A percentile compares a stretch with the other conserved stretches of the same genome.
Conservation (phyloP, 1,140 invertebrate species). For the Lithobius niger region DNA sequence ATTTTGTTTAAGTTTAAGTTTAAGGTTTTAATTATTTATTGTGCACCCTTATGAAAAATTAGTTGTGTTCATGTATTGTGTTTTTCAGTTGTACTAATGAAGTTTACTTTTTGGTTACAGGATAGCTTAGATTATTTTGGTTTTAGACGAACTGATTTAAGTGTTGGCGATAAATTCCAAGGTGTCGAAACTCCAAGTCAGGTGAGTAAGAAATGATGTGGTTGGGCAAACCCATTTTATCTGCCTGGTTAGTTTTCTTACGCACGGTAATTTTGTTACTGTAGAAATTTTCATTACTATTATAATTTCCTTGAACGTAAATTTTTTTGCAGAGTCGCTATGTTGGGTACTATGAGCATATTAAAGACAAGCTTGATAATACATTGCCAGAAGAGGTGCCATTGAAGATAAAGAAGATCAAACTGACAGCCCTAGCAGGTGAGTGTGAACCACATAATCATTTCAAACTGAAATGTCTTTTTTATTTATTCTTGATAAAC, state of each 20-base stretch:
- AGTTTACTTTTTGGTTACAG: too few species aligned
- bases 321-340: constrained; percentile 36
- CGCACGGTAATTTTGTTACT: too few species aligned
- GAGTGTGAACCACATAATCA: background rate
- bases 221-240: too few species aligned
- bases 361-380: constrained; percentile 32
- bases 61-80: too few species aligned
- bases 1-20: too few species aligned
- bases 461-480: background rate
- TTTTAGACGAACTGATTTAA: constrained; percentile 38
- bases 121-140: constrained; percentile 41
- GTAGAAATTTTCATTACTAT: background rate
- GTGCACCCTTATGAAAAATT: too few species aligned
- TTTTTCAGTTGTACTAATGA: too few species aligned
- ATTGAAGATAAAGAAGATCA: constrained; percentile 30
- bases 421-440: constrained; percentile 31
- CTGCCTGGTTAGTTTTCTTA: too few species aligned
- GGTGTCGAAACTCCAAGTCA: constrained; percentile 43
- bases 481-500: constrained; percentile 1
- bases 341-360: constrained; percentile 40
- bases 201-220: too few species aligned
- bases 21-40: too few species aligned
- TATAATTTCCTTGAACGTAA: background rate
- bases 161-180: constrained; percentile 39
- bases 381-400: constrained; percentile 30